Conservation (phyloP, 2,888 invertebrate genomes). For the Keiferia lycopersicella region DNA sequence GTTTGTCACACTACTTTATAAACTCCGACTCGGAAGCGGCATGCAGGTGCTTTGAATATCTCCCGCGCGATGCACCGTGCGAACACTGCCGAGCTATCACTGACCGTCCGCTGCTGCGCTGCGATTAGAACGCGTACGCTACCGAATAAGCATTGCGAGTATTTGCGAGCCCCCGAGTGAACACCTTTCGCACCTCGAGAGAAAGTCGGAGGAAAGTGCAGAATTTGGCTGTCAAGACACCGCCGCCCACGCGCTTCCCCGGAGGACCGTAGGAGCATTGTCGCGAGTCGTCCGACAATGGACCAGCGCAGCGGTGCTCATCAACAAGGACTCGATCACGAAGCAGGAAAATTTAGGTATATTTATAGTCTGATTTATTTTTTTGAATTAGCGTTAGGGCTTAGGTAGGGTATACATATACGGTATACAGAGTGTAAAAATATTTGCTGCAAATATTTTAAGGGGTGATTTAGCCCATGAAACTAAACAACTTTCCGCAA, state of each 20-base stretch:
- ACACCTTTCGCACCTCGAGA: conserved; percentile 80
- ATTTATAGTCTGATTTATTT: too few species aligned
- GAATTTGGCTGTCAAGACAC: conserved; percentile 76
- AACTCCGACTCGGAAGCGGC: conserved; percentile 53
- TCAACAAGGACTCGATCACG: not conserved
- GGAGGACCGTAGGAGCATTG: conserved; percentile 73
- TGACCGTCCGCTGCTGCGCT: conserved; percentile 47
- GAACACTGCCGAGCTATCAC: conserved; percentile 33
- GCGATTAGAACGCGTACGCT: conserved; percentile 77
- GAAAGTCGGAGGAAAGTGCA: conserved; percentile 81
- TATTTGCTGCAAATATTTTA: too few species aligned
- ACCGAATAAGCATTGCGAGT: conserved; percentile 71
- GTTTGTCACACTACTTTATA: conserved; percentile 58
- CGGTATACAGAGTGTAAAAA: too few species aligned
- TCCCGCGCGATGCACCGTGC: conserved; percentile 56
- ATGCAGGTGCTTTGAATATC: conserved; percentile 80
- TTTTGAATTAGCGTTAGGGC: too few species aligned
- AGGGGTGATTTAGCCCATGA: too few species aligned
- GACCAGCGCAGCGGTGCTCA: conserved; percentile 34
- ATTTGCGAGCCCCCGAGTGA: conserved; percentile 66
- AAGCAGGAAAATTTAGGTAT: too few species aligned
- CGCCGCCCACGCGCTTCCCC: conserved; percentile 78
- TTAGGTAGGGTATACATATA: too few species aligned
- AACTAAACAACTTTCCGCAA: too few species aligned
- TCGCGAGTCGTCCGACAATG: conserved; percentile 74